phyloP scores from a whole-genome alignment of 2,113 vertebrate species.

The Myotis lucifugus region DNA sequence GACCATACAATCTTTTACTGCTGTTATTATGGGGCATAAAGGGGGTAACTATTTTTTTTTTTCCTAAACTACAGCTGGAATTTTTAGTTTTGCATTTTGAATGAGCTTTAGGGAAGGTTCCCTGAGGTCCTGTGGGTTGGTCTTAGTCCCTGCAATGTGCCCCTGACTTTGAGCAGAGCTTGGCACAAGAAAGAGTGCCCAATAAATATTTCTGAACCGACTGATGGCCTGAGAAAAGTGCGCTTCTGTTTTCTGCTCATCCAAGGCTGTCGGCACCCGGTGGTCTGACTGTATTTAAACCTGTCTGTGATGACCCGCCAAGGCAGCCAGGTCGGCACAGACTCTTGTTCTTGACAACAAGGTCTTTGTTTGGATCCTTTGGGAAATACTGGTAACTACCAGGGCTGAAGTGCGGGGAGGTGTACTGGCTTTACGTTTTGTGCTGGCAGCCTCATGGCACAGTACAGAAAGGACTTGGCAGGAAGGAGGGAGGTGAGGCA shows the following conservation, averaged over 20 bases:
- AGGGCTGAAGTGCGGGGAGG: background rate
- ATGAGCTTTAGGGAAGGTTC: background rate
- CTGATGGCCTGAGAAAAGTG: background rate
- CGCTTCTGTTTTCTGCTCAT: background rate
- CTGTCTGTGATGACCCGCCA: background rate
- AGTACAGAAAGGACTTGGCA: background rate
- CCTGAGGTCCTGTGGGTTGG: background rate
- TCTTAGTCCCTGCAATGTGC: background rate
- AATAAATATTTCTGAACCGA: background rate
- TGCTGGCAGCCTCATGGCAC: background rate
- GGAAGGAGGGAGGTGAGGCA: background rate
- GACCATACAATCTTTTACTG: background rate
- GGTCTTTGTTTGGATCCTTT: conserved; percentile 42
- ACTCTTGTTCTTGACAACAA: background rate
- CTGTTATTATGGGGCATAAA: background rate
- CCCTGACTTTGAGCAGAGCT: background rate
- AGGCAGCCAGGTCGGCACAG: background rate
- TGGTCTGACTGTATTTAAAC: background rate
- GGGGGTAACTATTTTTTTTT: background rate
- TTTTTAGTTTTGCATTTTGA: background rate
- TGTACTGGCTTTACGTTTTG: background rate
- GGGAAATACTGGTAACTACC: background rate
- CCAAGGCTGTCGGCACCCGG: background rate
- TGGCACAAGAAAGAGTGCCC: background rate
- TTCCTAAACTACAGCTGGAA: background rate